Percentiles rank a stretch among this genome's conserved stretches.
phyloP scores from a whole-genome alignment of 2,888 invertebrate species.

The Cantharis rustica region DNA sequence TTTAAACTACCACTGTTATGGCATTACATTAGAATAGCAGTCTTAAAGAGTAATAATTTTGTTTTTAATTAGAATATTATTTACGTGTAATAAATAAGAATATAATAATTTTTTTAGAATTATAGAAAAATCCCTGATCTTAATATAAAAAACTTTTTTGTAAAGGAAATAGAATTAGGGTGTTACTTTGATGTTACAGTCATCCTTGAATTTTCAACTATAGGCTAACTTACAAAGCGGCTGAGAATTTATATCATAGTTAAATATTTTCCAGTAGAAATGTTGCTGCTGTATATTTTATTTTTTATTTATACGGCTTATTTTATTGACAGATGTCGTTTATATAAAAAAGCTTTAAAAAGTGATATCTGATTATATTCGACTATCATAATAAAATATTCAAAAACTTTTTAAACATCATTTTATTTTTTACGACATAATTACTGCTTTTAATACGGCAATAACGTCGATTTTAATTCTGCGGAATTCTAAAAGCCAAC shows the following conservation, averaged over 20 bases:
- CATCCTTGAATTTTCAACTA: neutral
- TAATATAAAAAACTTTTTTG: neutral
- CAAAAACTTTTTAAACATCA: neutral
- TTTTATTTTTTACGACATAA: neutral
- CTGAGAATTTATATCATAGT: neutral
- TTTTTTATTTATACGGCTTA: neutral
- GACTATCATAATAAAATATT: neutral
- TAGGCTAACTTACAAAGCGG: neutral
- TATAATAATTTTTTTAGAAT: no score
- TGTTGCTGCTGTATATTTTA: neutral
- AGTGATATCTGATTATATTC: neutral
- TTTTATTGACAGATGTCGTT: neutral
- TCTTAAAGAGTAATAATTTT: no score
- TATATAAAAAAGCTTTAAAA: neutral
- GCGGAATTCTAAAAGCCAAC: neutral
- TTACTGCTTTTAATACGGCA: neutral
- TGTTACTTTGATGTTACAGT: neutral
- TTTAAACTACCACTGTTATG: no score
- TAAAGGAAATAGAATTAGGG: neutral
- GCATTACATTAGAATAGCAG: no score
- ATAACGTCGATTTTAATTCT: neutral
- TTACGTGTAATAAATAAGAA: no score
- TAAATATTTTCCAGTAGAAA: neutral
- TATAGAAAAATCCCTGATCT: no score
- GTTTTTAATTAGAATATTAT: no score